Evolutionary conservation across 1,140 invertebrate genomes (phyloP).

Genomic region (fruit fly (Drosophila melanogaster)): Release_6_plus_ISO1_MT NT_033777.3:12788001-12788500

Average conservation of each 20-base stretch:
- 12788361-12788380: slow-evolving; percentile 69
- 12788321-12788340: slow-evolving; percentile 73
- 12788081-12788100: slow-evolving; percentile 9
- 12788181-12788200: slow-evolving; percentile 82
- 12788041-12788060: too few relatives aligned
- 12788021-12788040: too few relatives aligned
- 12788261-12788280: slow-evolving; percentile 50
- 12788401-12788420: slow-evolving; percentile 57
- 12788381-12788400: slow-evolving; percentile 65
- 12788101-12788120: neutral
- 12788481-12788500: slow-evolving; percentile 1
- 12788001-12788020: too few relatives aligned
- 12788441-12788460: slow-evolving; percentile 48
- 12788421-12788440: slow-evolving; percentile 55
- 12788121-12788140: slow-evolving; percentile 68
- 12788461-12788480: slow-evolving; percentile 10
- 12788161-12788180: slow-evolving; percentile 77
- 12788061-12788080: neutral
- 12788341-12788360: slow-evolving; percentile 56
- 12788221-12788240: slow-evolving; percentile 9
- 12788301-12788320: slow-evolving; percentile 77
- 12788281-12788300: slow-evolving; percentile 83
- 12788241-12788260: too few relatives aligned
- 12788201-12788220: slow-evolving; percentile 57
- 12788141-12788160: slow-evolving; percentile 75